These are phyloP conservation scores for Brachymystax lenok DNA, from an alignment of 2,797 vertebrate genomes.

Conservation along the genomic window DNA sequence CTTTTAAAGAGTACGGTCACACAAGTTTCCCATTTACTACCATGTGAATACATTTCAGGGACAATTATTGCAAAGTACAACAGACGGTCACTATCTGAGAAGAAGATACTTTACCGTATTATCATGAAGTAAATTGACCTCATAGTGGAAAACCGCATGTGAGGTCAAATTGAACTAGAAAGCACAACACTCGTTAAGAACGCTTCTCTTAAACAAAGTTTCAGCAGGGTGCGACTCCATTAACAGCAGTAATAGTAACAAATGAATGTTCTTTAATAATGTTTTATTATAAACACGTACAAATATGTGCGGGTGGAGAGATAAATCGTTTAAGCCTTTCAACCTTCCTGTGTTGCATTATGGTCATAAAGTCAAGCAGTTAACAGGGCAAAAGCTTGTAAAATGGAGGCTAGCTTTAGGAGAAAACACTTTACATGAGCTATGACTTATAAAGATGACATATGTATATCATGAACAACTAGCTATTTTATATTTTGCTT, in stretches of 20 bases:
- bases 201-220: not conserved
- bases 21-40: no score
- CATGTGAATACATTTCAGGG: no score
- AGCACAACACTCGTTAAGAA: not conserved
- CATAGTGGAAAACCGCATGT: not conserved
- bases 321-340: not conserved
- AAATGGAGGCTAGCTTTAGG: not conserved
- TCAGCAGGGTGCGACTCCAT: not conserved
- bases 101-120: not conserved
- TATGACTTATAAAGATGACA: not conserved
- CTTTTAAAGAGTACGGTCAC: not conserved
- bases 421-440: no score
- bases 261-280: slow-evolving; percentile 41
- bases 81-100: not conserved
- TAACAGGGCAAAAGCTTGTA: not conserved
- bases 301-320: slow-evolving; percentile 15
- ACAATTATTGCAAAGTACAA: no score
- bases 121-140: not conserved
- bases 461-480: slow-evolving; percentile 14
- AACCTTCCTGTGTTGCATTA: not conserved
- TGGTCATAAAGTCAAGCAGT: slow-evolving; percentile 12
- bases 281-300: slow-evolving; percentile 28
- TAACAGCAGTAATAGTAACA: slow-evolving; percentile 14
- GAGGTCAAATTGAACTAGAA: not conserved
- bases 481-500: slow-evolving; percentile 21